Conservation (phyloP, 2,888 invertebrate species). For the Idaea aversata region DNA sequence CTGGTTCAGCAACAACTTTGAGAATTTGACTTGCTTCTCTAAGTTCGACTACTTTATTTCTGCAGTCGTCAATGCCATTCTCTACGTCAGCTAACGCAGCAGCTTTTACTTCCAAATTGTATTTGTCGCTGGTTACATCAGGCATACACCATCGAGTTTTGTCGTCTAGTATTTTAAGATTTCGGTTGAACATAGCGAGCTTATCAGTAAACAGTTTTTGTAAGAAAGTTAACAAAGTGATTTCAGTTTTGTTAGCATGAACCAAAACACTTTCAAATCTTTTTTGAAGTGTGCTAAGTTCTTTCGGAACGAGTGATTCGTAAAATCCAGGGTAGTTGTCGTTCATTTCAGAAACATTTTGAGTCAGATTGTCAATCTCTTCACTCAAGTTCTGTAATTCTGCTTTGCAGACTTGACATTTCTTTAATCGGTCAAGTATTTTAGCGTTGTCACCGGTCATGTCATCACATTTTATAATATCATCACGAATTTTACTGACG, state of each 20-base stretch:
- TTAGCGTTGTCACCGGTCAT: slow-evolving; percentile 92
- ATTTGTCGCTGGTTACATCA: slow-evolving; percentile 93
- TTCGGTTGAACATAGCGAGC: slow-evolving; percentile 88
- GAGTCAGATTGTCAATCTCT: slow-evolving; percentile 84
- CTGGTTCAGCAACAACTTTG: slow-evolving; percentile 86
- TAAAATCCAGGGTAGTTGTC: slow-evolving; percentile 88
- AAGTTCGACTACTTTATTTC: slow-evolving; percentile 83
- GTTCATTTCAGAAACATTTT: slow-evolving; percentile 85
- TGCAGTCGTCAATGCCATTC: slow-evolving; percentile 86
- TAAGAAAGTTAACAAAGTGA: slow-evolving; percentile 87
- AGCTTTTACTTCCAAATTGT: slow-evolving; percentile 94
- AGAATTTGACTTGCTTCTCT: slow-evolving; percentile 86
- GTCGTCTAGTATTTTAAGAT: slow-evolving; percentile 90
- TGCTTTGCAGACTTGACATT: slow-evolving; percentile 85
- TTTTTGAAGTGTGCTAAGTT: slow-evolving; percentile 90
- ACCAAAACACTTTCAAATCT: slow-evolving; percentile 88
- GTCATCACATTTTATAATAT: slow-evolving; percentile 93
- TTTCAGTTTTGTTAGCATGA: slow-evolving; percentile 91
- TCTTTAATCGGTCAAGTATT: slow-evolving; percentile 88
- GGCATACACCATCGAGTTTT: slow-evolving; percentile 96
- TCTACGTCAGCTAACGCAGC: slow-evolving; percentile 89
- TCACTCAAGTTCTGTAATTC: slow-evolving; percentile 85
- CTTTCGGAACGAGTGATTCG: slow-evolving; percentile 89
- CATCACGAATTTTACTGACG: slow-evolving; percentile 87
- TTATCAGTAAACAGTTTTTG: slow-evolving; percentile 94